Evolutionary conservation across 2,888 invertebrate genomes (phyloP).

Genomic region (Drosophila macrospina): DNA sequence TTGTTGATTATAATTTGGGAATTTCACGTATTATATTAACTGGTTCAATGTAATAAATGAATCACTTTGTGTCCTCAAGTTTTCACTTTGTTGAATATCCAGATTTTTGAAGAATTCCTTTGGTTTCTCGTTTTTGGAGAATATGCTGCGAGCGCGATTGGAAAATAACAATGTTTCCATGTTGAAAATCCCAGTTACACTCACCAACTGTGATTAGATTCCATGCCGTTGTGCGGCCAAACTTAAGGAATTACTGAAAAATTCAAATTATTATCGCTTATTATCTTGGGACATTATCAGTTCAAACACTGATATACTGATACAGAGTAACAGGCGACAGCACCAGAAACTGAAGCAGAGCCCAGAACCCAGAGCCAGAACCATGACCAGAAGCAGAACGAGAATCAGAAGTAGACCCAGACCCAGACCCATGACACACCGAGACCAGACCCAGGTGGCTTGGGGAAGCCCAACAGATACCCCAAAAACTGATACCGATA

Average conservation of each 20-base stretch:
- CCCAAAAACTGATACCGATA: conserved; percentile 79
- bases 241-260: conserved; percentile 84
- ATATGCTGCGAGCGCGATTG: conserved; percentile 41
- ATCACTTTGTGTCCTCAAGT: conserved; percentile 1
- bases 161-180: conserved; percentile 70
- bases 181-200: conserved; percentile 84
- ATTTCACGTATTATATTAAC: conserved; percentile 29
- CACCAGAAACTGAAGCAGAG: conserved; percentile 37
- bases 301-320: conserved; percentile 85
- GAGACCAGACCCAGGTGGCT: conserved; percentile 43
- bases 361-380: conserved; percentile 31
- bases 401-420: conserved; percentile 23
- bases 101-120: conserved; percentile 2
- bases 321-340: conserved; percentile 65
- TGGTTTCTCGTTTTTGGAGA: not conserved
- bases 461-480: conserved; percentile 62
- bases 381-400: conserved; percentile 24
- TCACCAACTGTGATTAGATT: conserved; percentile 84
- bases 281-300: conserved; percentile 85
- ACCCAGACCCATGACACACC: conserved; percentile 27
- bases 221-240: conserved; percentile 76
- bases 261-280: conserved; percentile 85
- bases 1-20: conserved; percentile 1
- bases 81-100: conserved; percentile 1
- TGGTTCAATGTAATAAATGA: conserved; percentile 27